Base-by-base conservation (phyloP, 2,113 vertebrate genomes). In the Psittacula cyanocephala region DNA sequence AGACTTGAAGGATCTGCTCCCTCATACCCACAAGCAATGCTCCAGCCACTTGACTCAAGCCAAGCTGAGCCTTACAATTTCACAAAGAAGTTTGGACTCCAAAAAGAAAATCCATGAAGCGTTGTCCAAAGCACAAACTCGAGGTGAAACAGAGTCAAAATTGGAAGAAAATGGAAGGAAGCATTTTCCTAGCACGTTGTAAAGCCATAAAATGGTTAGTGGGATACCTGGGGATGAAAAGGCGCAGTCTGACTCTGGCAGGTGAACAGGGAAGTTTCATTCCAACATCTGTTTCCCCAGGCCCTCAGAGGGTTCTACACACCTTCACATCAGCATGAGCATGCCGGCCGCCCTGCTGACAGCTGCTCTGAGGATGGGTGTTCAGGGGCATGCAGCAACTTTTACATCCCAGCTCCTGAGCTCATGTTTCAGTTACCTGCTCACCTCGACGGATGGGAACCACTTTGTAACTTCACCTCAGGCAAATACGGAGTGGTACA, bases 301-400 rank as follows among this genome's bases (percentile, higher is more conserved):
- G 62, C 47, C 91, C 89, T 95, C 64, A 29, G 59, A 91, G 81
- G 93, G 53, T 25, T 39, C 70, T 20, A 64, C 89, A 81, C 92
- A 89, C 96, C 97, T 97, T 96, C 91, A 87, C 87, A 62, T 97
- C 95, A 95, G 97, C 97, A 97, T 65, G 50, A 97, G 97, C 94
- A 93, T 91, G 91, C 72, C 72, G 77, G 97, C 93, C 78, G 47
- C 93, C 50, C 87, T 57, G 59, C 96, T 96, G 97, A 97, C 97
- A 98, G 98, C 97, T 95, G 95, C 97, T 97, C 86, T 46, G 87
- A 94, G 84, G 91, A 97, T 82, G 64, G 93, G 82, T 82, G 85
- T 96, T 97, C 97, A 97, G 95, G 97, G 98, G 98, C 97, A 97
- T 97, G 89, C 88, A 93, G 92, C 85, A 88, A 97, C 97, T 98